phyloP scores from a whole-genome alignment of 2,888 invertebrate genomes.

The Amorpha juglandis region DNA sequence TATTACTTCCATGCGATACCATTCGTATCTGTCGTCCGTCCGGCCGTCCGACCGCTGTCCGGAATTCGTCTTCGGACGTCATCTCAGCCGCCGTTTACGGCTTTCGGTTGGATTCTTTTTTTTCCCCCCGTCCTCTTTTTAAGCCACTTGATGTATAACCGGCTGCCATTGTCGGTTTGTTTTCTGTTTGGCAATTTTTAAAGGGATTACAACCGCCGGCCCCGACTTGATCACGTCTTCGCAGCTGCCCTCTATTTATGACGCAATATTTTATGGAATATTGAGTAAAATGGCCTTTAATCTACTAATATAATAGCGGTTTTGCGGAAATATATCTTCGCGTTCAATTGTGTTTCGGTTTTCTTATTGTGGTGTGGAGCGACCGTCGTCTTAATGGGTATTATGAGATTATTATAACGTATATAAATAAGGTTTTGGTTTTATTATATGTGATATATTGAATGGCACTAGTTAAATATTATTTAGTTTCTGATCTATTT shows the following conservation, averaged over 20 bases:
- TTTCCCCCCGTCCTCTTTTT: constrained; percentile 58
- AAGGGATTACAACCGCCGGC: constrained; percentile 72
- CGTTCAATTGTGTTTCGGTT: constrained; percentile 69
- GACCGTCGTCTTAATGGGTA: constrained; percentile 54
- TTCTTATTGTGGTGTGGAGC: constrained; percentile 66
- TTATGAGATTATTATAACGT: constrained; percentile 50
- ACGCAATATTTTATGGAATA: constrained; percentile 83
- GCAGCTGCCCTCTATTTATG: constrained; percentile 78
- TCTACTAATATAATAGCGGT: constrained; percentile 80
- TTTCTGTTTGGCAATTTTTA: constrained; percentile 83
- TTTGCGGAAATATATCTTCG: constrained; percentile 58
- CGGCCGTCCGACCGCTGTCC: constrained; percentile 57
- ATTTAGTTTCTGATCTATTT: not conserved
- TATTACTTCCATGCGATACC: constrained; percentile 80
- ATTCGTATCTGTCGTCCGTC: constrained; percentile 78
- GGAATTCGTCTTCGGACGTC: constrained; percentile 75
- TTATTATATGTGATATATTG: constrained; percentile 20
- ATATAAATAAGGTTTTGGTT: constrained; percentile 34
- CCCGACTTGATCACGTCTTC: constrained; percentile 77
- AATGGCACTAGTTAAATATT: not conserved
- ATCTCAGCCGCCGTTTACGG: constrained; percentile 61
- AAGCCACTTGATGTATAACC: constrained; percentile 76
- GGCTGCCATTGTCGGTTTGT: constrained; percentile 73
- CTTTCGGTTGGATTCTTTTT: constrained; percentile 61
- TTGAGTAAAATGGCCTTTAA: constrained; percentile 83